A percentile compares a stretch with the other conserved stretches of the same genome.
phyloP scores from a whole-genome alignment of 2,888 invertebrate genomes.

The Torymus tubicola region DNA sequence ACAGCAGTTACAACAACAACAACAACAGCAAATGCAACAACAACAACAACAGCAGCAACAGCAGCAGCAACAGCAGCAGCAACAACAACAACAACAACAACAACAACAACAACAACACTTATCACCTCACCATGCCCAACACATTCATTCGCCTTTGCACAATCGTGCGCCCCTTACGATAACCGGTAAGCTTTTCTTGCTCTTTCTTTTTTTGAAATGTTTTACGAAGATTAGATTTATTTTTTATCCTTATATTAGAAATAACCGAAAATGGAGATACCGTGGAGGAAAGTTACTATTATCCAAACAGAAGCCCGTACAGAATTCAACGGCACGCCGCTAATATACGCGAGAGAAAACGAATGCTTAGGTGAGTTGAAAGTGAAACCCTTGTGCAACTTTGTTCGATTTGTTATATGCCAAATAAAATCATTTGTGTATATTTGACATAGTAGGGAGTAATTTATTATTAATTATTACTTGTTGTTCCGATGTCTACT shows the following conservation, averaged over 20 bases:
- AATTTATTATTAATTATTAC: too few species aligned
- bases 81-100: conserved; percentile 31
- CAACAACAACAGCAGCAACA: conserved; percentile 21
- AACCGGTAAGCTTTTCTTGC: conserved; percentile 65
- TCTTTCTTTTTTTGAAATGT: too few species aligned
- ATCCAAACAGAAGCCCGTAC: conserved; percentile 86
- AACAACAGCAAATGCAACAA: conserved; percentile 22
- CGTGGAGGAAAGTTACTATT: conserved; percentile 78
- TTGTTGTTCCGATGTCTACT: too few species aligned
- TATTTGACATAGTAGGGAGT: too few species aligned
- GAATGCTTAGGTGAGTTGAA: conserved; percentile 93
- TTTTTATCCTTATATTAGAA: conserved; percentile 61
- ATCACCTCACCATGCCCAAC: conserved; percentile 64
- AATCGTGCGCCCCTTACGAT: conserved; percentile 73
- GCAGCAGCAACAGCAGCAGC: conserved; percentile 64
- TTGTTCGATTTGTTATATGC: too few species aligned
- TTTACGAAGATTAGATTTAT: too few species aligned
- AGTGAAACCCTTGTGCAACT: background rate
- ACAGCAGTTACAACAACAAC: conserved; percentile 38
- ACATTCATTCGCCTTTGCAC: conserved; percentile 72
- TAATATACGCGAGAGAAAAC: conserved; percentile 96
- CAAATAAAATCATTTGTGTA: too few species aligned
- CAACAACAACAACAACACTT: conserved; percentile 13
- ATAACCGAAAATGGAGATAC: conserved; percentile 69
- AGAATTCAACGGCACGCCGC: conserved; percentile 94